phyloP scores from a whole-genome alignment of 2,888 invertebrate genomes.

The Lasioglossum calceatum region DNA sequence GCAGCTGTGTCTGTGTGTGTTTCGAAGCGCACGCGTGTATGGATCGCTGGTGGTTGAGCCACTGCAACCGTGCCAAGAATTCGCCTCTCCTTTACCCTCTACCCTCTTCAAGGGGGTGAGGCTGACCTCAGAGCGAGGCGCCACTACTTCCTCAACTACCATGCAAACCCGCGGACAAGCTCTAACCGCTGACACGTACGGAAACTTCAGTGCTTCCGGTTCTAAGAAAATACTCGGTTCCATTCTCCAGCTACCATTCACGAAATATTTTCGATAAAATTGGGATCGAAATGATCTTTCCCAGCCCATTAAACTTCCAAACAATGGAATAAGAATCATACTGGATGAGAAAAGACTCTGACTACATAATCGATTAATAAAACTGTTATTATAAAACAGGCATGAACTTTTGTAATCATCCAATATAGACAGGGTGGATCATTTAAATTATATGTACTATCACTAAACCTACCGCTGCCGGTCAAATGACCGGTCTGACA shows the following conservation, averaged over 20 bases:
- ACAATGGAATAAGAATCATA: no score
- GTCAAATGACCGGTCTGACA: no score
- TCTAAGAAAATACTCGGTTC: constrained; percentile 7
- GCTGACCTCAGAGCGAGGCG: constrained; percentile 40
- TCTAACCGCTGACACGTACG: constrained; percentile 30
- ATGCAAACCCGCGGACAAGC: constrained; percentile 26
- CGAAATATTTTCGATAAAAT: neutral
- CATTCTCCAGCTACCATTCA: neutral
- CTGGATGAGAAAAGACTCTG: no score
- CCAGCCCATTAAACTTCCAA: no score
- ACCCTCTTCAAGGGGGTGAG: constrained; percentile 36
- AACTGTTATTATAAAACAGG: no score
- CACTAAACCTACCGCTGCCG: no score
- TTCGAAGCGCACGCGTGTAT: constrained; percentile 38
- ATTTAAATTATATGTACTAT: no score
- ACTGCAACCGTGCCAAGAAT: constrained; percentile 60
- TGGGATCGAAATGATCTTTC: neutral
- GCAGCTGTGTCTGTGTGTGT: constrained; percentile 4
- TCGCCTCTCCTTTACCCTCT: constrained; percentile 33
- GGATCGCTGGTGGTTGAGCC: constrained; percentile 33
- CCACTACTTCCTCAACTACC: constrained; percentile 46
- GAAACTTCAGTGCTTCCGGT: constrained; percentile 24
- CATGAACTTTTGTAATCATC: no score
- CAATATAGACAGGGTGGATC: no score
- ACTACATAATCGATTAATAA: no score